A percentile compares a stretch with the other conserved stretches of the same genome.
phyloP scores from a whole-genome alignment of 2,888 invertebrate species.

The Eristalis arbustorum region DNA sequence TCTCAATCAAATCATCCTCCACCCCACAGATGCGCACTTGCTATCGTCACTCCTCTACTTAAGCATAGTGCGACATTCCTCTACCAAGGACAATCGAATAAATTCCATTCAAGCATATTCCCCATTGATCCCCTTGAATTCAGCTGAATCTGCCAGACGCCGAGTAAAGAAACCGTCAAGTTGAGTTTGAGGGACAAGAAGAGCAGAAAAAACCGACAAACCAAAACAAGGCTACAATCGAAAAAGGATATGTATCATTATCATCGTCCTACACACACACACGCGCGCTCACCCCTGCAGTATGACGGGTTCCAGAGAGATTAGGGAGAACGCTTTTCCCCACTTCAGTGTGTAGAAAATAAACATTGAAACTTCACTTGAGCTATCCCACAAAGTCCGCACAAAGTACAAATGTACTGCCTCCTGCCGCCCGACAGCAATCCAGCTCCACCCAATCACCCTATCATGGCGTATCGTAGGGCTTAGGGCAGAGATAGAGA shows the following conservation, averaged over 20 bases:
- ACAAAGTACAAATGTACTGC: constrained; percentile 49
- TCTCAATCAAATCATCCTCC: background rate
- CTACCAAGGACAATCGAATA: constrained; percentile 54
- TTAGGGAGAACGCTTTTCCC: constrained; percentile 58
- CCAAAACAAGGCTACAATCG: constrained; percentile 47
- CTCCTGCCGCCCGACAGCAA: background rate
- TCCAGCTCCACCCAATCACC: too few relatives aligned
- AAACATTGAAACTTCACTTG: constrained; percentile 64
- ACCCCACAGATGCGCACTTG: constrained; percentile 1
- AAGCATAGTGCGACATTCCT: constrained; percentile 25
- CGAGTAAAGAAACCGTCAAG: background rate
- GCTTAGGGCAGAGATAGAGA: background rate
- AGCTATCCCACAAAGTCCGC: constrained; percentile 53
- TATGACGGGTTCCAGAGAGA: constrained; percentile 54
- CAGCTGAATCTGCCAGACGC: constrained; percentile 30
- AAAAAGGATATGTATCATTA: constrained; percentile 61
- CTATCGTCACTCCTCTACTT: constrained; percentile 29
- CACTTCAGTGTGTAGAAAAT: constrained; percentile 45
- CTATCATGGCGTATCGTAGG: background rate
- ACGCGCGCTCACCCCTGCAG: background rate
- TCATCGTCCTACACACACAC: constrained; percentile 14
- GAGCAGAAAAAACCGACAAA: constrained; percentile 27
- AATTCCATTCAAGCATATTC: constrained; percentile 35
- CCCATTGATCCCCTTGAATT: constrained; percentile 59
- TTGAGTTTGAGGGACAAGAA: background rate